These are phyloP conservation scores for Malacoraja senta DNA, from an alignment of 2,797 vertebrate genomes.

Conservation along the genomic window DNA sequence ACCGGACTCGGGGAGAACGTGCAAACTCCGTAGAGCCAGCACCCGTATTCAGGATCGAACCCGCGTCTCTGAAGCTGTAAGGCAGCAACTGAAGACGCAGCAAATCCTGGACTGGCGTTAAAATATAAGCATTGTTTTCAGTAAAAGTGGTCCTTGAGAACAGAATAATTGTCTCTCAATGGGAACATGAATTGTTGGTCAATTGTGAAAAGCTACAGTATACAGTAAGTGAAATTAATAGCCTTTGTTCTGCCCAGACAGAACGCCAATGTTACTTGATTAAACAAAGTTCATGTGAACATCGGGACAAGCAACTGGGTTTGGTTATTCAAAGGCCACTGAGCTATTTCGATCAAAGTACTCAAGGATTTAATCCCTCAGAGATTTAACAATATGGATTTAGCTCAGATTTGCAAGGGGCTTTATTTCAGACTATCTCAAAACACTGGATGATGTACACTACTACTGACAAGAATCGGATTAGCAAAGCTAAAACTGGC, in stretches of 20 bases:
- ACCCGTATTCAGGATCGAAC: no score
- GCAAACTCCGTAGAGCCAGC: no score
- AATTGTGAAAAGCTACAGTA: not conserved
- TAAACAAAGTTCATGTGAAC: not conserved
- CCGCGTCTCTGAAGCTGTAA: no score
- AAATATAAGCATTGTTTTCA: not conserved
- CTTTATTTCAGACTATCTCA: not conserved
- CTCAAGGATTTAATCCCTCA: not conserved
- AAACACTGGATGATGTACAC: not conserved
- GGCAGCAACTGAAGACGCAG: not conserved
- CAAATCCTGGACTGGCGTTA: not conserved
- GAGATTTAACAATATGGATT: conserved; percentile 19
- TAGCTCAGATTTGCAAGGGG: not conserved
- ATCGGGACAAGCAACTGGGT: not conserved
- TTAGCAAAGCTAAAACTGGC: not conserved
- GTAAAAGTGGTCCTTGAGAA: not conserved
- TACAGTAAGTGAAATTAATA: not conserved
- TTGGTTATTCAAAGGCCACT: not conserved
- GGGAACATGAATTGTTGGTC: not conserved
- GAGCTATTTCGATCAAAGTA: not conserved
- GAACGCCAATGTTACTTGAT: not conserved
- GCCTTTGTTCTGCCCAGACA: not conserved
- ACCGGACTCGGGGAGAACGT: no score
- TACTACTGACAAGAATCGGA: not conserved
- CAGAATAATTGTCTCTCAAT: not conserved